phyloP scores from a whole-genome alignment of 1,140 invertebrate species.

The Eciton burchellii region DNA sequence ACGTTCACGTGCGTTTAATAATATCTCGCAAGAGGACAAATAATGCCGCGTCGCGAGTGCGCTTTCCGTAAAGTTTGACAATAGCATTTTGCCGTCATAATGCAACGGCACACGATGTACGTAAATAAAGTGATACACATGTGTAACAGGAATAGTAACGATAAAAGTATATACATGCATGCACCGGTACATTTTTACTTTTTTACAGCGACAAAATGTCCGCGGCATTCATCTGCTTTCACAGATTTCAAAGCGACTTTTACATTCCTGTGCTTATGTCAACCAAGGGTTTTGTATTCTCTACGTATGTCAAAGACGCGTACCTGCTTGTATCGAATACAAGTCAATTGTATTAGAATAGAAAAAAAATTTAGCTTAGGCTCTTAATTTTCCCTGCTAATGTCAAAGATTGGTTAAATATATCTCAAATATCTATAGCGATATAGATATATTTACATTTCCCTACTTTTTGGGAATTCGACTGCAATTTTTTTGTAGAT shows the following conservation, averaged over 20 bases:
- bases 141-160: conserved; percentile 20
- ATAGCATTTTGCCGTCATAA: conserved; percentile 56
- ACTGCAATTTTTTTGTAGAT: not conserved
- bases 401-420: not conserved
- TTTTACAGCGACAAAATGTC: conserved; percentile 48
- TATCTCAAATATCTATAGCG: not conserved
- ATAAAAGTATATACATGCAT: conserved; percentile 51
- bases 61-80: conserved; percentile 42
- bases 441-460: not conserved
- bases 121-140: conserved; percentile 39
- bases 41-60: conserved; percentile 32
- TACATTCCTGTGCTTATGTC: conserved; percentile 38
- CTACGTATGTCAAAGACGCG: conserved; percentile 23
- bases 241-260: conserved; percentile 68
- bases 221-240: conserved; percentile 51
- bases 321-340: conserved; percentile 35
- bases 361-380: not conserved
- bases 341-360: conserved; percentile 1
- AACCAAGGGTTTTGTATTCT: conserved; percentile 57
- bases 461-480: not conserved
- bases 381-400: not conserved
- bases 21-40: conserved; percentile 45
- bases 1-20: conserved; percentile 5
- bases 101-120: not conserved
- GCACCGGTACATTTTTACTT: conserved; percentile 41